phyloP scores from a whole-genome alignment of 1,140 invertebrate genomes.

The Drosophila watanabei region DNA sequence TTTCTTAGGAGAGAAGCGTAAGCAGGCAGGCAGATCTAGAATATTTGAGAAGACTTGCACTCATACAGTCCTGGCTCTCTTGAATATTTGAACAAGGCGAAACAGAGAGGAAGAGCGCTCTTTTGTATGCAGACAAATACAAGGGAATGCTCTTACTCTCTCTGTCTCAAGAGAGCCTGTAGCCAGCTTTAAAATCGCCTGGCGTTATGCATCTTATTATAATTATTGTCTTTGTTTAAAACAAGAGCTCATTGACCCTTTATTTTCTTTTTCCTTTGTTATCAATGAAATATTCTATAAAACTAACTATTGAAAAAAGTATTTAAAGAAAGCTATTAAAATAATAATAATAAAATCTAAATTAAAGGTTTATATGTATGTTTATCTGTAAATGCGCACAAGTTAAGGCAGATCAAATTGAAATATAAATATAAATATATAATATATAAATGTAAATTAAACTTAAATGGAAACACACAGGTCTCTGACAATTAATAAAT shows the following conservation, averaged over 20 bases:
- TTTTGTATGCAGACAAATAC: too few relatives aligned
- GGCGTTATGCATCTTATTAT: not conserved
- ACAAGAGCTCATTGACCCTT: not conserved
- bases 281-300: not conserved
- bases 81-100: too few relatives aligned
- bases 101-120: too few relatives aligned
- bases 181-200: not conserved
- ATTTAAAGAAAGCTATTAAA: conserved; percentile 1
- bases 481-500: conserved; percentile 20
- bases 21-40: too few relatives aligned
- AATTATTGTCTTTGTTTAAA: not conserved
- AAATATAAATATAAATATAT: conserved; percentile 3
- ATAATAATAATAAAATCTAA: conserved; percentile 1
- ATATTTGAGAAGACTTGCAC: not conserved
- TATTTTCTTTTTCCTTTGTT: not conserved
- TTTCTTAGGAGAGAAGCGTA: too few relatives aligned
- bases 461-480: conserved; percentile 15
- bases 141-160: not conserved
- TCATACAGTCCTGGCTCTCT: too few relatives aligned
- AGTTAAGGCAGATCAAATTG: conserved; percentile 3
- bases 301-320: conserved; percentile 15
- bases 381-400: conserved; percentile 12
- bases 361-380: conserved; percentile 5
- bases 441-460: conserved; percentile 8
- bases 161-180: not conserved